Conservation (phyloP, 2,113 vertebrate genomes). For the Litocranius walleri region DNA sequence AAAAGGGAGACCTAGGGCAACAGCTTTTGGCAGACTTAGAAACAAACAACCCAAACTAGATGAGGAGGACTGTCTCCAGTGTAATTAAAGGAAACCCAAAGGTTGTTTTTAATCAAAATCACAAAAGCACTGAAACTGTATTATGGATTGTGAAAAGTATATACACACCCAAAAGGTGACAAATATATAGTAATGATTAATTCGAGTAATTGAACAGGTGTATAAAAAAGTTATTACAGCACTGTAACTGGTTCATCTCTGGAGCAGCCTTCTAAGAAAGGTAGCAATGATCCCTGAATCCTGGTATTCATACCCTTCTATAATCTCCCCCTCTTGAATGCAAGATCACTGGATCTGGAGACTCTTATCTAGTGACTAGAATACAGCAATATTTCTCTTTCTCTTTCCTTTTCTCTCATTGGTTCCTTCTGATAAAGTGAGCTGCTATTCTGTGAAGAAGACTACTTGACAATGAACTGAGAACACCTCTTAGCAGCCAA, state of each 20-base stretch:
- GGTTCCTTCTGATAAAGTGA: background rate
- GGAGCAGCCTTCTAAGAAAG: background rate
- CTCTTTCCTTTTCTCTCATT: background rate
- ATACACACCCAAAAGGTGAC: background rate
- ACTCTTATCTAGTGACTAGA: background rate
- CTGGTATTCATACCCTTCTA: background rate
- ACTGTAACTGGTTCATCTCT: background rate
- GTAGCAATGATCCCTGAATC: background rate
- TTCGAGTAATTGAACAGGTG: background rate
- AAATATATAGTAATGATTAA: background rate
- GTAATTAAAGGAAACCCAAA: background rate
- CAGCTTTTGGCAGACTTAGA: background rate
- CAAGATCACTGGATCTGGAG: background rate
- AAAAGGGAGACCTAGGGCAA: background rate
- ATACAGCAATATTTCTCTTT: background rate
- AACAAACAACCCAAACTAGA: background rate
- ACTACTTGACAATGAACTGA: background rate
- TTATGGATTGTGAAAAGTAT: background rate
- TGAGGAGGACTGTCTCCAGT: background rate
- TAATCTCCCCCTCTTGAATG: background rate
- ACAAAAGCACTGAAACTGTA: background rate
- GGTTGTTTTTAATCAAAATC: background rate
- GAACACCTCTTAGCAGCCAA: background rate
- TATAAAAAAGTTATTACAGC: background rate
- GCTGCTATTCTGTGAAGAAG: background rate